These are phyloP conservation scores for Megaustenia siamemsis DNA, from an alignment of 2,888 invertebrate species.

Conservation along the genomic window DNA sequence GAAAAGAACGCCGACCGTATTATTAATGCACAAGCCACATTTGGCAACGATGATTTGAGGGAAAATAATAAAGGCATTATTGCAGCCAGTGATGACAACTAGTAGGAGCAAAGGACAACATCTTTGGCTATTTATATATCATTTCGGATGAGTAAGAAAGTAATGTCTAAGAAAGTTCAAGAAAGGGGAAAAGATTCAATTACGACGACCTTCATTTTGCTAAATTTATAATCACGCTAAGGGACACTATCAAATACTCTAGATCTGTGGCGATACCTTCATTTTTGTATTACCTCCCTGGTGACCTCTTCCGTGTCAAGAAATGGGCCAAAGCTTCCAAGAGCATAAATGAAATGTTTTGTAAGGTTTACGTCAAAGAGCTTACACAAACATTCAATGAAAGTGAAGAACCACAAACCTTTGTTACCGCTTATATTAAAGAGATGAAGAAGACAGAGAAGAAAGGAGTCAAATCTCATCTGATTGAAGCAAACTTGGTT, in stretches of 20 bases:
- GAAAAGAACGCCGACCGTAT: conserved; percentile 52
- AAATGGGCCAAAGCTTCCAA: conserved; percentile 15
- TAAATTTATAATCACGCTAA: background rate
- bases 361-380: background rate
- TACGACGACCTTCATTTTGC: conserved; percentile 42
- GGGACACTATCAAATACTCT: background rate
- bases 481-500: background rate
- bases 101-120: too few species aligned
- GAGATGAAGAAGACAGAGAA: background rate
- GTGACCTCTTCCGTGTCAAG: conserved; percentile 57
- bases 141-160: too few species aligned
- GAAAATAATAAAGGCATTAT: conserved; percentile 37
- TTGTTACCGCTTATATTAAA: background rate
- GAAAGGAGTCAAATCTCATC: background rate
- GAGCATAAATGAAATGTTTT: conserved; percentile 43
- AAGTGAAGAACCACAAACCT: background rate
- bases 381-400: background rate
- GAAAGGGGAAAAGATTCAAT: conserved; percentile 42
- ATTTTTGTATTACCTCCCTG: conserved; percentile 59
- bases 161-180: too few species aligned
- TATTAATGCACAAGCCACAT: conserved; percentile 32
- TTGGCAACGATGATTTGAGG: background rate
- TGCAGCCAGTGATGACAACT: conserved; percentile 24
- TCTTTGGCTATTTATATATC: too few species aligned
- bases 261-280: background rate